Percentiles rank a stretch among this genome's conserved stretches.
Conservation (phyloP, 2,113 vertebrate species). For the Craseonycteris thonglongyai region DNA sequence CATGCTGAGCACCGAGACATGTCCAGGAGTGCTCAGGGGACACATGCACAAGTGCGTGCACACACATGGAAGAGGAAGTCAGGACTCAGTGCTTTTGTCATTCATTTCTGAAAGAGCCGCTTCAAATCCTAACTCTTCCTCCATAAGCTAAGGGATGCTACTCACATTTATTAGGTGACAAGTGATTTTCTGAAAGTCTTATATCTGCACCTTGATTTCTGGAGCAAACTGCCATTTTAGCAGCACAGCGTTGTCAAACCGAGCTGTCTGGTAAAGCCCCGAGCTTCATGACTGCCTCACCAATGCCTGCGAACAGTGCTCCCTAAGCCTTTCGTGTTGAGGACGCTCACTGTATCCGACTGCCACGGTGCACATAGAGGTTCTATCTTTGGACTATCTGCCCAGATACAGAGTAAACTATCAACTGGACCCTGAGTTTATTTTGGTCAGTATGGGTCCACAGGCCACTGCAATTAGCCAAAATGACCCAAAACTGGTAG, state of each 20-base stretch:
- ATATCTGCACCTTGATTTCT: neutral
- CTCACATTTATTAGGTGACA: neutral
- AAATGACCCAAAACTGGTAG: neutral
- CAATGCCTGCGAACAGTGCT: rapidly evolving
- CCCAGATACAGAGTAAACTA: conserved; percentile 26
- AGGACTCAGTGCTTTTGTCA: neutral
- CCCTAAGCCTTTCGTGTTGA: neutral
- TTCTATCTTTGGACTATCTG: conserved; percentile 5
- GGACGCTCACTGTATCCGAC: neutral
- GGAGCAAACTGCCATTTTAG: neutral
- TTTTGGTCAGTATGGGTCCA: neutral
- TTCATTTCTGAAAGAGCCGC: neutral
- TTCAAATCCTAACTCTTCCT: neutral
- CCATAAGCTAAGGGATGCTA: neutral
- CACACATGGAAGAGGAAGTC: rapidly evolving
- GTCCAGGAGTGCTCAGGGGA: neutral
- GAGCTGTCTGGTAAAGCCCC: neutral
- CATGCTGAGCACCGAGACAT: neutral
- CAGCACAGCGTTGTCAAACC: neutral
- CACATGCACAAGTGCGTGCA: too few relatives aligned
- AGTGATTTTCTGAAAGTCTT: neutral
- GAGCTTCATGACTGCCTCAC: neutral
- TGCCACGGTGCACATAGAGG: neutral
- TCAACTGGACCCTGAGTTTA: conserved; percentile 1
- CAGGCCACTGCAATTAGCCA: neutral